Evolutionary conservation across 2,113 vertebrate species (phyloP), one percentile per base, ranked within the genome.

Genomic region (Laterallus jamaicensis): DNA sequence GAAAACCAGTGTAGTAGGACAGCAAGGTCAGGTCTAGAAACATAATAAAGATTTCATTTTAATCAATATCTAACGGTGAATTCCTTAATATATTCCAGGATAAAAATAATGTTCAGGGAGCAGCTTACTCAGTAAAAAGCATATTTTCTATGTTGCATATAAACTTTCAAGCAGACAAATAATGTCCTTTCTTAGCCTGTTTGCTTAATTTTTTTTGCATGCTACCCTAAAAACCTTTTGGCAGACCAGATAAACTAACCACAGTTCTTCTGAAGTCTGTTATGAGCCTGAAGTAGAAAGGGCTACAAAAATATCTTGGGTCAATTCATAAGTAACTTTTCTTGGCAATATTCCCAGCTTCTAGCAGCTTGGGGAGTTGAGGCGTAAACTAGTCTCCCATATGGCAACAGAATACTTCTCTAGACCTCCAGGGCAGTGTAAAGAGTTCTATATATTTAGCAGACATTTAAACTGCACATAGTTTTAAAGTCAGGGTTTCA

Each of bases 231-330:
- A 97, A 96, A 82, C 55, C 63, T 96, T 95, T 92, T 93, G 82
- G 78, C 93, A 93, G 86, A 91, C 95, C 93, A 97, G 15, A 77
- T 91, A 75, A 56, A 59, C 95, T 95, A 95, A 97, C 97, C 96
- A 49, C 97, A 97, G 55, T 94, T 94, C 96, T 97, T 96, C 86
- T 55, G 85, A 98, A 97, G 95, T 96, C 95, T 97, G 76, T 95
- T 95, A 94, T 93, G 96, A 96, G 92, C 97, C 96, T 98, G 92
- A 93, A 97, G 95, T 95, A 97, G 95, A 96, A 95, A 85, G 80
- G 60, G 74, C 55, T 88, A 22, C 88, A 93, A 82, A 96, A 79
- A 90, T 88, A 66, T 82, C 66, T 84, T 82, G 49, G 63, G 83
- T 93, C 92, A 92, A 71, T 96, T 90, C 91, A 59, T 96, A 96